These are phyloP conservation scores for Rhabditoides inermis DNA, from an alignment of 2,888 invertebrate genomes.

Conservation along the genomic window DNA sequence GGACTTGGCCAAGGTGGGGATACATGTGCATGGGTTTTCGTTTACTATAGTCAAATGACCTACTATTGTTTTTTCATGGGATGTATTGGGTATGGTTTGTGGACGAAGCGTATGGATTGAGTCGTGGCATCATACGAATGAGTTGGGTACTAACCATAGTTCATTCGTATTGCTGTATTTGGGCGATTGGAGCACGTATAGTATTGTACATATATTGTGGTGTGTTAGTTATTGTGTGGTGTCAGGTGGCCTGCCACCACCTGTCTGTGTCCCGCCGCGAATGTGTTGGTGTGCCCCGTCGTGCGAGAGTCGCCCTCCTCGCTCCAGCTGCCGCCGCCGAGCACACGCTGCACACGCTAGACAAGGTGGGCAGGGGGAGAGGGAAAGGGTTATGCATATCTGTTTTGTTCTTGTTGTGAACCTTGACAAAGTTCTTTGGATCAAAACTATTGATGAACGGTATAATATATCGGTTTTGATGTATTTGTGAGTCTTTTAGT, in stretches of 20 bases:
- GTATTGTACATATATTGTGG: no score
- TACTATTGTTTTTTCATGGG: neutral
- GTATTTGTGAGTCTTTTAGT: no score
- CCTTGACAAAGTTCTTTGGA: no score
- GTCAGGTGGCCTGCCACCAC: slow-evolving; percentile 16
- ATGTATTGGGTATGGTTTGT: neutral
- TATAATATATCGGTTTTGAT: no score
- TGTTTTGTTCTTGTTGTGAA: no score
- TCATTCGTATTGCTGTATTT: no score
- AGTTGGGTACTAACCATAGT: no score
- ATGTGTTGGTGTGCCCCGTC: slow-evolving; percentile 11
- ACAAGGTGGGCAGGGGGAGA: slow-evolving; percentile 17
- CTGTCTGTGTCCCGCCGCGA: slow-evolving; percentile 16
- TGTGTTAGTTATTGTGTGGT: neutral
- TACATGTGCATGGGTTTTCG: no score
- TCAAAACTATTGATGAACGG: neutral
- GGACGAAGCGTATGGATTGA: neutral
- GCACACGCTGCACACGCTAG: slow-evolving; percentile 20
- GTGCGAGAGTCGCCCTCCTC: slow-evolving; percentile 28
- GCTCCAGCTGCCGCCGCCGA: slow-evolving; percentile 33
- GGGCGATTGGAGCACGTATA: no score
- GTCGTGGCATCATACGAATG: no score
- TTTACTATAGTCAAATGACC: no score
- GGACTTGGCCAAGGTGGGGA: slow-evolving; percentile 31
- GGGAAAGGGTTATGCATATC: no score